These are phyloP conservation scores for Meteorus sp. DNA, from an alignment of 1,140 invertebrate species.

Conservation along the genomic window DNA sequence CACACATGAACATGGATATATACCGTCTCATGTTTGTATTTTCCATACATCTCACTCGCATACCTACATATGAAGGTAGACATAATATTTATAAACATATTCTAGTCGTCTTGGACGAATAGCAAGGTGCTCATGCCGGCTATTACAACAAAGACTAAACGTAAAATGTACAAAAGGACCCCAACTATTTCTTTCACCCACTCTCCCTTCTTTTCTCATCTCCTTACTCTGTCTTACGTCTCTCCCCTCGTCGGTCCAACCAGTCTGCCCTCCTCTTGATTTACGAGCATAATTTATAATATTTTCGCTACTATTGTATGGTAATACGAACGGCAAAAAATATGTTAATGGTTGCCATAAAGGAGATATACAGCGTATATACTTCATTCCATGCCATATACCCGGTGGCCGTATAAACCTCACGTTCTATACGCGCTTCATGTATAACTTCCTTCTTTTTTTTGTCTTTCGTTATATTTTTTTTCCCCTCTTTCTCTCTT, in stretches of 20 bases:
- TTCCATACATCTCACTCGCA: too few relatives aligned
- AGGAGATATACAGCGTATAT: slow-evolving; percentile 56
- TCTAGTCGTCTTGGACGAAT: slow-evolving; percentile 5
- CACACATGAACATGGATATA: too few relatives aligned
- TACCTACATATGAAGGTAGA: too few relatives aligned
- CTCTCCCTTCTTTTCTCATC: slow-evolving; percentile 5
- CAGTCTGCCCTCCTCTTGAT: slow-evolving; percentile 38
- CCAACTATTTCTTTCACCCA: slow-evolving; percentile 7
- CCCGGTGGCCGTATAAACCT: slow-evolving; percentile 47
- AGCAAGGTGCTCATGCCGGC: slow-evolving; percentile 20
- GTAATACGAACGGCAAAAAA: slow-evolving; percentile 56
- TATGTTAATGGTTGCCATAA: slow-evolving; percentile 59
- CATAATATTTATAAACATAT: too few relatives aligned
- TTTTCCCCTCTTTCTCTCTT: slow-evolving; percentile 8
- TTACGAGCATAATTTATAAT: slow-evolving; percentile 57
- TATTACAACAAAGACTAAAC: slow-evolving; percentile 18
- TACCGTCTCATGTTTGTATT: too few relatives aligned
- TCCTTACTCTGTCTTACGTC: slow-evolving; percentile 11
- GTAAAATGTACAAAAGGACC: neutral
- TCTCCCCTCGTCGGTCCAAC: slow-evolving; percentile 21
- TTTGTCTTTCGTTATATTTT: neutral
- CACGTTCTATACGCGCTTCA: slow-evolving; percentile 24
- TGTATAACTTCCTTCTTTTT: slow-evolving; percentile 6
- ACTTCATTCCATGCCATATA: slow-evolving; percentile 54
- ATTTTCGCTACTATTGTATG: slow-evolving; percentile 59